A percentile compares a stretch with the other conserved stretches of the same genome.
Evolutionary conservation across 2,888 invertebrate genomes (phyloP).

Genomic region (Marronus borbonicus): DNA sequence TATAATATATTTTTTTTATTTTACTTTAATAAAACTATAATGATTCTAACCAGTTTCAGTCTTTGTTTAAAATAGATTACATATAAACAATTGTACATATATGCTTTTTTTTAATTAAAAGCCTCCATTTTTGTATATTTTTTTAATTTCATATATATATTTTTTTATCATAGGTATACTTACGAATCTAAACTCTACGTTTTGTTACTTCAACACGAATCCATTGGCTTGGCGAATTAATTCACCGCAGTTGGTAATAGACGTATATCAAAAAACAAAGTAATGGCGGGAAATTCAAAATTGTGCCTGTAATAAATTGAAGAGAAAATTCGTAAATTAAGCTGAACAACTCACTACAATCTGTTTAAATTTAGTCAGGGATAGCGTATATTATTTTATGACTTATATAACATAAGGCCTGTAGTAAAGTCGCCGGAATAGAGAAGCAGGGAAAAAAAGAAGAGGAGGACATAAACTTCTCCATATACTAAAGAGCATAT

Average conservation of each 20-base stretch:
- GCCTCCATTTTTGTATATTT: conserved; percentile 59
- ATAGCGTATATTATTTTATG: conserved; percentile 29
- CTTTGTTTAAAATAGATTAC: conserved; percentile 68
- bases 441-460: conserved; percentile 2
- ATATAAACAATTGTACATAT: conserved; percentile 66
- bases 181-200: conserved; percentile 56
- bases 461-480: conserved; percentile 43
- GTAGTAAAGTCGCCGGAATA: conserved; percentile 60
- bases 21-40: conserved; percentile 56
- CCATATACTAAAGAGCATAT: conserved; percentile 47
- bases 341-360: conserved; percentile 9
- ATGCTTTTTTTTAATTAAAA: conserved; percentile 62
- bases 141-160: conserved; percentile 52
- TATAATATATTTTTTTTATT: conserved; percentile 21
- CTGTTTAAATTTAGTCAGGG: background rate
- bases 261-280: conserved; percentile 54
- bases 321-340: conserved; percentile 38
- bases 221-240: conserved; percentile 46
- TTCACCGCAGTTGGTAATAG: conserved; percentile 58
- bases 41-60: conserved; percentile 66
- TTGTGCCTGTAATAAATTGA: conserved; percentile 54
- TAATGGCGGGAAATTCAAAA: conserved; percentile 46
- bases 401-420: conserved; percentile 52
- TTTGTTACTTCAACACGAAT: conserved; percentile 52
- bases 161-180: conserved; percentile 47